phyloP scores from a whole-genome alignment of 2,797 vertebrate species.

The Prionace glauca region DNA sequence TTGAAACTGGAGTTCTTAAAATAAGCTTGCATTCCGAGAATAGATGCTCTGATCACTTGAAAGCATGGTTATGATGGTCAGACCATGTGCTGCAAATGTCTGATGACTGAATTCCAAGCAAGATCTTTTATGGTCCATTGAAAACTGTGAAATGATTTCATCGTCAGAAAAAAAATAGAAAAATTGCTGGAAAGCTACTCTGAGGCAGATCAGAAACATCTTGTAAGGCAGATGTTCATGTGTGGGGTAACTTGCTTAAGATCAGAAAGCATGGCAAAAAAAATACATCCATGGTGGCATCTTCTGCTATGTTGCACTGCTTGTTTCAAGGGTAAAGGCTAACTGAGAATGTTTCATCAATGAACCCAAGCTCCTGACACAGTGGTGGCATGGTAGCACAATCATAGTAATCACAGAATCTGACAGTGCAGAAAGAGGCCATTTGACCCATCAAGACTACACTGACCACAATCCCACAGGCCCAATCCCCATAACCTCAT shows the following conservation, averaged over 20 bases:
- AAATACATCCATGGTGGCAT: neutral
- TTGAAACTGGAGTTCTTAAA: neutral
- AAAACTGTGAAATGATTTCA: neutral
- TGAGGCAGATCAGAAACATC: neutral
- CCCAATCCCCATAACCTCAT: too few relatives aligned
- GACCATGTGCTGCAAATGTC: neutral
- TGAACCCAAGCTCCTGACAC: neutral
- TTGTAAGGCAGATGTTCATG: neutral
- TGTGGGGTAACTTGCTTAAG: neutral
- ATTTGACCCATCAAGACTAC: too few relatives aligned
- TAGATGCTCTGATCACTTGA: neutral
- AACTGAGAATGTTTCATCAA: neutral
- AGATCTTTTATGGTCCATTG: neutral
- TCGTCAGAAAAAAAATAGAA: neutral
- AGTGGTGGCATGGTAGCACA: too few relatives aligned
- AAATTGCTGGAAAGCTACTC: neutral
- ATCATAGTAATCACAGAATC: too few relatives aligned
- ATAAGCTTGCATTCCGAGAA: neutral
- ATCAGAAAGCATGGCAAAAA: neutral
- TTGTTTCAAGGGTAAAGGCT: neutral
- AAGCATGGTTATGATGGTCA: neutral
- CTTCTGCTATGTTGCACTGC: neutral
- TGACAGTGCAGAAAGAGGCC: too few relatives aligned
- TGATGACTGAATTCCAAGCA: neutral
- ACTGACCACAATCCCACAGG: too few relatives aligned